Evolutionary conservation across 64 coral and sea anemone genomes (phyloP).

Genomic region (Montipora foliosa): DNA sequence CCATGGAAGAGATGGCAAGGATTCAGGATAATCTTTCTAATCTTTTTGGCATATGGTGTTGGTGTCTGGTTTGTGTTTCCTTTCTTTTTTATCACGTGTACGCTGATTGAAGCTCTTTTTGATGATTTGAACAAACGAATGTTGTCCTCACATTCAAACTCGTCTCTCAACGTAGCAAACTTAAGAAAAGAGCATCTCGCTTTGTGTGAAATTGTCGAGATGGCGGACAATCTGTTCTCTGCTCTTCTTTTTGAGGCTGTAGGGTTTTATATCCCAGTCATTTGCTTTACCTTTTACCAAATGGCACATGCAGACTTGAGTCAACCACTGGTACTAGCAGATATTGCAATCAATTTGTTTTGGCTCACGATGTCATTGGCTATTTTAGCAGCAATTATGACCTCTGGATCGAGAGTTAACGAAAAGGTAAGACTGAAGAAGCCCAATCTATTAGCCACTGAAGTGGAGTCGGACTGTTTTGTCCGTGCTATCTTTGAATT

Average conservation of each 20-base stretch:
- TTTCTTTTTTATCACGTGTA: constrained; percentile 2
- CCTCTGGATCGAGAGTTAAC: constrained; percentile 4
- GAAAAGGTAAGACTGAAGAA: constrained; percentile 11
- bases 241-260: not conserved
- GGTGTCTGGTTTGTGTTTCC: constrained; percentile 9
- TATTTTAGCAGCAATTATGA: not conserved
- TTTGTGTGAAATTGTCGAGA: not conserved
- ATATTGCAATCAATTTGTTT: not conserved
- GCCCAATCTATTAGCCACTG: too few relatives aligned
- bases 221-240: not conserved
- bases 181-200: not conserved
- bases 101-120: not conserved
- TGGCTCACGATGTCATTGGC: not conserved
- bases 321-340: not conserved
- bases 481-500: too few relatives aligned
- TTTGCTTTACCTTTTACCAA: constrained; percentile 1
- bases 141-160: not conserved
- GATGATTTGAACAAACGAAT: constrained; percentile 8
- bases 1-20: constrained; percentile 5
- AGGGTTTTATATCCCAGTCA: not conserved
- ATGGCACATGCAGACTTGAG: not conserved
- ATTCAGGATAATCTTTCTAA: not conserved
- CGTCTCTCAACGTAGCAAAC: not conserved
- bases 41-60: not conserved
- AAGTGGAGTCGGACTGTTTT: too few relatives aligned